A percentile compares a stretch with the other conserved stretches of the same genome.
Conservation (phyloP, 2,888 invertebrate species). For the Adelphocoris suturalis region DNA sequence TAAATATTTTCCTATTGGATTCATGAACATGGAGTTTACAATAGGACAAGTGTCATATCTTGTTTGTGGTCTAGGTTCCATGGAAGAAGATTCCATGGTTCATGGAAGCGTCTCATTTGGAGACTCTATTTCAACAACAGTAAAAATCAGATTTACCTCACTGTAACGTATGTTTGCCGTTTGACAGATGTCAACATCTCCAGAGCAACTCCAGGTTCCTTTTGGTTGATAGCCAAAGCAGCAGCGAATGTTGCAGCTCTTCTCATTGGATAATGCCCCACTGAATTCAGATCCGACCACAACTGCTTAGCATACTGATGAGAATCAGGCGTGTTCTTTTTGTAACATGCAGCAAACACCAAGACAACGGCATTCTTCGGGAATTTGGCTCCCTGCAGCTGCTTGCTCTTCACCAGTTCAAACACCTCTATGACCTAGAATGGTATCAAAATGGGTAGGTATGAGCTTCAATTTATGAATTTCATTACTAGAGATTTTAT, state of each 20-base stretch:
- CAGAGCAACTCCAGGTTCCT: slow-evolving; percentile 84
- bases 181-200: slow-evolving; percentile 83
- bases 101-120: too few relatives aligned
- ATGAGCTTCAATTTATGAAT: not conserved
- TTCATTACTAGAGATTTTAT: not conserved
- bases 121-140: too few relatives aligned
- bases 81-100: too few relatives aligned
- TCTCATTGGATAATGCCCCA: slow-evolving; percentile 82
- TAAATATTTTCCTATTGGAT: too few relatives aligned
- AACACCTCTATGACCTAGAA: slow-evolving; percentile 80
- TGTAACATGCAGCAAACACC: slow-evolving; percentile 86
- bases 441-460: not conserved
- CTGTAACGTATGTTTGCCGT: slow-evolving; percentile 76
- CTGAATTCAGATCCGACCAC: slow-evolving; percentile 82
- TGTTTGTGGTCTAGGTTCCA: too few relatives aligned
- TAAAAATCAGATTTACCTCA: not conserved
- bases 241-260: slow-evolving; percentile 84
- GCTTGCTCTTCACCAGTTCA: slow-evolving; percentile 82
- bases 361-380: slow-evolving; percentile 86
- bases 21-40: too few relatives aligned
- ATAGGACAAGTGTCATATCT: too few relatives aligned
- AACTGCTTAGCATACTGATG: slow-evolving; percentile 83
- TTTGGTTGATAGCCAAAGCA: slow-evolving; percentile 85
- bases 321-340: slow-evolving; percentile 86
- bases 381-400: slow-evolving; percentile 83